phyloP scores from a whole-genome alignment of 2,113 vertebrate genomes.

The Dromiciops gliroides region DNA sequence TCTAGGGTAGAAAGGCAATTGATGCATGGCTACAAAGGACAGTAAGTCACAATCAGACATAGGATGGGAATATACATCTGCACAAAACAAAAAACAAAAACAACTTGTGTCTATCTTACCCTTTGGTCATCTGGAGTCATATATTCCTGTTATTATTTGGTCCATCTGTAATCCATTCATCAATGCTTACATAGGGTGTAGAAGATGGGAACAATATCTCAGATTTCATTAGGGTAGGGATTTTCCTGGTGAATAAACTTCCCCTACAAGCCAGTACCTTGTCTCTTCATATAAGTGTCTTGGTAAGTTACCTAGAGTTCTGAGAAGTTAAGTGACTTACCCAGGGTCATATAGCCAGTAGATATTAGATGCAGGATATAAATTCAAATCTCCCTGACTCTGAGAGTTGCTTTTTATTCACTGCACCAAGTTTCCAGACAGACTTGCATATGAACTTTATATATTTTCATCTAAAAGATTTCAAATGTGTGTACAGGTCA shows the following conservation, averaged over 20 bases:
- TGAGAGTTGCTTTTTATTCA: background rate
- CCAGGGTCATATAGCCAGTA: background rate
- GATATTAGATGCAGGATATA: background rate
- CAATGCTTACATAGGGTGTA: background rate
- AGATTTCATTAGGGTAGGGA: background rate
- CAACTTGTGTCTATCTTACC: background rate
- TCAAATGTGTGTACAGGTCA: conserved; percentile 30
- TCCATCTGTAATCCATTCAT: background rate
- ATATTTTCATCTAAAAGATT: conserved; percentile 6
- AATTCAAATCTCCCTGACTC: background rate
- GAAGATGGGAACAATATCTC: background rate
- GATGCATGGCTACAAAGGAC: background rate
- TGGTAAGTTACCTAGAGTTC: background rate
- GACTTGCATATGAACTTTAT: background rate
- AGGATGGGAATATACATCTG: background rate
- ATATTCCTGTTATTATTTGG: background rate
- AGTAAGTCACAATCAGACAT: background rate
- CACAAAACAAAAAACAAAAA: background rate
- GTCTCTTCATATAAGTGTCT: background rate
- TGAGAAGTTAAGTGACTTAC: background rate
- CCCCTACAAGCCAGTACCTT: background rate
- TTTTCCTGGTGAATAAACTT: background rate
- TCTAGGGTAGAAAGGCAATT: background rate
- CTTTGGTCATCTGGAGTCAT: background rate
- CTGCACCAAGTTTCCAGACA: background rate